phyloP scores from a whole-genome alignment of 2,888 invertebrate genomes.

The Erannis defoliaria region DNA sequence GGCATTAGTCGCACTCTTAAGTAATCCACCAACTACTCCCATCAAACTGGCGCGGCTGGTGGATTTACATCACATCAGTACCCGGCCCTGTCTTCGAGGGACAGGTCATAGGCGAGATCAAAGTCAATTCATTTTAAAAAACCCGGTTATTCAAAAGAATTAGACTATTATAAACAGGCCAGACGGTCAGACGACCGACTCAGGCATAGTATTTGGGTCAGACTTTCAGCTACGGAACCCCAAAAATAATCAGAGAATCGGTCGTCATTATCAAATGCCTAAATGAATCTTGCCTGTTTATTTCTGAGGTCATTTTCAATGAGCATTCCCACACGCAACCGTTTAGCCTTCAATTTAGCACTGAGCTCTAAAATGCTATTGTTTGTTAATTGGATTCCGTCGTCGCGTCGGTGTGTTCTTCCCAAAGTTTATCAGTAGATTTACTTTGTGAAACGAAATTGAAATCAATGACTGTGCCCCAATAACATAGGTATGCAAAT shows the following conservation, averaged over 20 bases:
- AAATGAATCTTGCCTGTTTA: not conserved
- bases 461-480: not conserved
- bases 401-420: not conserved
- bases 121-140: too few relatives aligned
- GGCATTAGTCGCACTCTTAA: too few relatives aligned
- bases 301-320: slow-evolving; percentile 20
- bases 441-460: not conserved
- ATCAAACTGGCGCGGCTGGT: too few relatives aligned
- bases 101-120: too few relatives aligned
- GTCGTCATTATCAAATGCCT: not conserved
- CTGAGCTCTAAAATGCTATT: slow-evolving; percentile 21
- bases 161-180: too few relatives aligned
- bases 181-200: too few relatives aligned
- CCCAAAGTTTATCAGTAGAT: not conserved
- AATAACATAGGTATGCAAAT: too few relatives aligned
- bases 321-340: slow-evolving; percentile 32
- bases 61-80: too few relatives aligned
- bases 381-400: slow-evolving; percentile 19
- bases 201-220: too few relatives aligned
- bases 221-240: not conserved
- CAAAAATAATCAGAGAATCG: not conserved
- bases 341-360: slow-evolving; percentile 28
- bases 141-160: too few relatives aligned
- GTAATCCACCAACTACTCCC: too few relatives aligned
- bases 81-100: too few relatives aligned